phyloP scores from a whole-genome alignment of 2,888 invertebrate genomes.

The Celastrina argiolus region DNA sequence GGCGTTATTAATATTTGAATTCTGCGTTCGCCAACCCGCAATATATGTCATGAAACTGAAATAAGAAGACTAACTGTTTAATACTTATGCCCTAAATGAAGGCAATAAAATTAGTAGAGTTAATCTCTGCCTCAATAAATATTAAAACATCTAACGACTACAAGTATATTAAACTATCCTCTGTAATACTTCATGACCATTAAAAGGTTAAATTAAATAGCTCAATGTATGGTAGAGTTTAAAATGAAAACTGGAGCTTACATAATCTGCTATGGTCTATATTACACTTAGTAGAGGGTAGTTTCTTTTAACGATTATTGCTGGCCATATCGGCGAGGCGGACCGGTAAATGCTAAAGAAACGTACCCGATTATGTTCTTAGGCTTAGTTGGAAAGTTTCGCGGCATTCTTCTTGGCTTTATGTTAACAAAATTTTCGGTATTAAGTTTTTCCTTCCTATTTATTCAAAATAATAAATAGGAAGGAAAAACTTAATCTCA shows the following conservation, averaged over 20 bases:
- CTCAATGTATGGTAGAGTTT: conserved; percentile 33
- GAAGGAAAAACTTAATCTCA: too few species aligned
- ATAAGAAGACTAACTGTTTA: too few species aligned
- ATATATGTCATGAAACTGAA: too few species aligned
- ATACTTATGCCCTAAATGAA: too few species aligned
- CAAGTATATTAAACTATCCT: background rate
- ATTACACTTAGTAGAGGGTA: conserved; percentile 42
- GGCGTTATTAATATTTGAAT: too few species aligned
- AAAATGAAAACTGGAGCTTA: conserved; percentile 35
- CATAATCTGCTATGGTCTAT: conserved; percentile 45
- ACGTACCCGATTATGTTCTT: conserved; percentile 16
- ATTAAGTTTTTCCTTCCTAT: too few species aligned
- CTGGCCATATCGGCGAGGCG: conserved; percentile 32
- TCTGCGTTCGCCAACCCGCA: too few species aligned
- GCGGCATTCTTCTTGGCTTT: conserved; percentile 10
- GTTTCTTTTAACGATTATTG: conserved; percentile 48
- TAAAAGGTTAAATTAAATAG: conserved; percentile 21
- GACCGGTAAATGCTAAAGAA: conserved; percentile 30
- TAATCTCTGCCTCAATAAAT: too few species aligned
- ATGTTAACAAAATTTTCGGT: background rate
- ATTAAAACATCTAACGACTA: background rate
- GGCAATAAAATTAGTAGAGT: too few species aligned
- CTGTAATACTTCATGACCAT: background rate
- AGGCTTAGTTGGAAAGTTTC: conserved; percentile 15
- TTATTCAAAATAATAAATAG: too few species aligned